Percentiles rank a stretch among this genome's conserved stretches.
phyloP scores from a whole-genome alignment of 2,113 vertebrate genomes.

The Oncorhynchus kisutch region DNA sequence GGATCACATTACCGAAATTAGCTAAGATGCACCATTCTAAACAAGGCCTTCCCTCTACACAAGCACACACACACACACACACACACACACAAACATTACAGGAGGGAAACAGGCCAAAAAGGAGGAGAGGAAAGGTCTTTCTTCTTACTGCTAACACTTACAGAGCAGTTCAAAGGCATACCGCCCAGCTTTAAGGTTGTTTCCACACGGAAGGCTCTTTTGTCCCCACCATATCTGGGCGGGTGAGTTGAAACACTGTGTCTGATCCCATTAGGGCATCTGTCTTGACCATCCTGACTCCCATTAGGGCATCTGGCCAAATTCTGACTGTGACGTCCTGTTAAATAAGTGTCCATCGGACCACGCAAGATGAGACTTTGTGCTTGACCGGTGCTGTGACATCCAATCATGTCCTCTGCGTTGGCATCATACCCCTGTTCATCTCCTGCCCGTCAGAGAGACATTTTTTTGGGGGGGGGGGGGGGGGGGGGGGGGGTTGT shows the following conservation, averaged over 20 bases:
- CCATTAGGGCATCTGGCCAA: background rate
- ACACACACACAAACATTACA: background rate
- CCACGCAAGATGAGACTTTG: background rate
- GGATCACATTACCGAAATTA: constrained; percentile 89
- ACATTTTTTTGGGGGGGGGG: too few species aligned
- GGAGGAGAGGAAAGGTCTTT: background rate
- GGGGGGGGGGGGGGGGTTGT: background rate
- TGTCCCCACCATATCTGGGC: background rate
- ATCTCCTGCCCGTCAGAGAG: background rate
- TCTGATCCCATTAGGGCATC: constrained; percentile 3
- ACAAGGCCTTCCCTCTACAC: constrained; percentile 57
- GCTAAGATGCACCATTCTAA: constrained; percentile 77
- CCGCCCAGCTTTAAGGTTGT: background rate
- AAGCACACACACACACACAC: constrained; percentile 2
- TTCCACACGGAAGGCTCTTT: background rate
- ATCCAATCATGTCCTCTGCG: background rate
- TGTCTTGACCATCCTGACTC: background rate
- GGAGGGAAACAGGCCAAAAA: background rate
- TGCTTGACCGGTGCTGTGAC: background rate
- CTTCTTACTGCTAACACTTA: background rate
- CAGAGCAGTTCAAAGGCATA: background rate
- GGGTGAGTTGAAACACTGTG: background rate
- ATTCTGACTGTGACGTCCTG: background rate
- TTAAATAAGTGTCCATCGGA: background rate
- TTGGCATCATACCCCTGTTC: background rate